Conservation (phyloP, 2,113 vertebrate genomes). For the Hemibagrus wyckioides region DNA sequence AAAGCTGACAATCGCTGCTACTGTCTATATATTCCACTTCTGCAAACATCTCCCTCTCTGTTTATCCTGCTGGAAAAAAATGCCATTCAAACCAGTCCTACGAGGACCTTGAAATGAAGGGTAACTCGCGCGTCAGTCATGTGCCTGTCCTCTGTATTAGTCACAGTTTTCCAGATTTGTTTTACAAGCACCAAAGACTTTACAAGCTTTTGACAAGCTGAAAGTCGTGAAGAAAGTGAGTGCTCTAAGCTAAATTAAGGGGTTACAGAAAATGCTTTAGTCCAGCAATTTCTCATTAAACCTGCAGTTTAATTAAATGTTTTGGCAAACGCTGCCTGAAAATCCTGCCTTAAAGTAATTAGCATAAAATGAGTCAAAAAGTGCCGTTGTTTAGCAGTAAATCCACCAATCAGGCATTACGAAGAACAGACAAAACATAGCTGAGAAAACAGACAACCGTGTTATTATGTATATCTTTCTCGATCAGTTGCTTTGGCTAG, state of each 20-base stretch:
- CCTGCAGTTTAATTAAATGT: neutral
- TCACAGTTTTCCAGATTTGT: neutral
- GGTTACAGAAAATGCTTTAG: neutral
- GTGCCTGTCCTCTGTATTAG: neutral
- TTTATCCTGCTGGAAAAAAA: slow-evolving; percentile 36
- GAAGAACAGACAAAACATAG: neutral
- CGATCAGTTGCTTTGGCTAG: slow-evolving; percentile 29
- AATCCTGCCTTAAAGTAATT: neutral
- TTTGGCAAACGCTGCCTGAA: neutral
- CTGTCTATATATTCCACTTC: slow-evolving; percentile 42
- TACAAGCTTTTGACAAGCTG: neutral
- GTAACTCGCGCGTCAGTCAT: neutral
- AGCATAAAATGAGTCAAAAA: neutral
- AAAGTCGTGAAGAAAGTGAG: neutral
- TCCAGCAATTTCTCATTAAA: neutral
- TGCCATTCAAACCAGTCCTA: neutral
- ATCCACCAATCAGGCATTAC: neutral
- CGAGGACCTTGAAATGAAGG: neutral
- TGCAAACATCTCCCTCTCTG: slow-evolving; percentile 50
- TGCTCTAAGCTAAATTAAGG: neutral
- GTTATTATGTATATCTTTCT: slow-evolving; percentile 49
- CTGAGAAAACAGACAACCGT: neutral
- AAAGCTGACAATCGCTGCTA: slow-evolving; percentile 32
- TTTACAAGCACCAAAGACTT: neutral
- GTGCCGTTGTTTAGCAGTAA: slow-evolving; percentile 6